phyloP scores from a whole-genome alignment of 2,888 invertebrate genomes.

The Cheilosia grossa region DNA sequence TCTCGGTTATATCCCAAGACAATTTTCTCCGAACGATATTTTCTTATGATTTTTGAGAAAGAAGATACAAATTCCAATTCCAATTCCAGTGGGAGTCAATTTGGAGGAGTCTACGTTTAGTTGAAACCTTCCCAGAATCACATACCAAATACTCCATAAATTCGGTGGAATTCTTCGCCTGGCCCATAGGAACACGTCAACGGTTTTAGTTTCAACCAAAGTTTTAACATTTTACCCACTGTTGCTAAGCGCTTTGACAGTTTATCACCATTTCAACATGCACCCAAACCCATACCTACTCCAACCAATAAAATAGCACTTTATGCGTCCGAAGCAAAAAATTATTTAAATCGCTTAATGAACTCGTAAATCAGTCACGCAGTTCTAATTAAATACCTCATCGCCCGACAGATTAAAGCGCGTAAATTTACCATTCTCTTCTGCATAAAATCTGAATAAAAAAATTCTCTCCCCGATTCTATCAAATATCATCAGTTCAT shows the following conservation, averaged over 20 bases:
- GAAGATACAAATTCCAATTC: too few relatives aligned
- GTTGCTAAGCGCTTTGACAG: neutral
- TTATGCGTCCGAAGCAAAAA: neutral
- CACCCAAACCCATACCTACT: neutral
- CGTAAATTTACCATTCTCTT: conserved; percentile 8
- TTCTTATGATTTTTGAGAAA: too few relatives aligned
- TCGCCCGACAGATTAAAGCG: conserved; percentile 34
- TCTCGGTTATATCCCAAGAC: too few relatives aligned
- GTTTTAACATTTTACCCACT: too few relatives aligned
- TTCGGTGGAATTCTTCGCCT: too few relatives aligned
- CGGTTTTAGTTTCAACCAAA: too few relatives aligned
- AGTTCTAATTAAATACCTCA: conserved; percentile 66
- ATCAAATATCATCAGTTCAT: conserved; percentile 70
- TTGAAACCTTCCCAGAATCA: too few relatives aligned
- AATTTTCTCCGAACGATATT: too few relatives aligned
- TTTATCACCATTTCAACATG: neutral
- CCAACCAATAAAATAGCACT: conserved; percentile 2
- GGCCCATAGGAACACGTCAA: too few relatives aligned
- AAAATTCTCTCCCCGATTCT: conserved; percentile 22
- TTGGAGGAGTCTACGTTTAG: too few relatives aligned
- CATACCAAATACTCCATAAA: too few relatives aligned
- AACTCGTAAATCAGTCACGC: conserved; percentile 56
- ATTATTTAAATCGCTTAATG: conserved; percentile 50
- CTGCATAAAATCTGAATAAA: conserved; percentile 5
- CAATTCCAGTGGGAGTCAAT: too few relatives aligned